Evolutionary conservation across 2,797 vertebrate genomes (phyloP).

Genomic region (Enteromius viviparus): DNA sequence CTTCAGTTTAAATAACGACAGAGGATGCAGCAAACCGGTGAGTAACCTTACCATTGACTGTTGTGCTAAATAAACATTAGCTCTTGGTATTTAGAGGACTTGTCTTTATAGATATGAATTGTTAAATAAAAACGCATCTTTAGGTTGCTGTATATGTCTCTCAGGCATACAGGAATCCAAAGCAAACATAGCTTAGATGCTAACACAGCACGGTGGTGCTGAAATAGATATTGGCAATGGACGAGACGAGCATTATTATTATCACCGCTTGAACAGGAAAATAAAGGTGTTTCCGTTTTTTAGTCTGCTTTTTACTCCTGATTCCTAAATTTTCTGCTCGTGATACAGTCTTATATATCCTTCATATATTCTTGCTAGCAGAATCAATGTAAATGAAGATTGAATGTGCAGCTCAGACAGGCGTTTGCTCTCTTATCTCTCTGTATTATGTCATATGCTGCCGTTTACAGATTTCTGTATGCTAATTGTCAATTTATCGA

Average conservation of each 20-base stretch:
- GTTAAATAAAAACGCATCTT: neutral
- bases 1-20: slow-evolving; percentile 35
- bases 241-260: neutral
- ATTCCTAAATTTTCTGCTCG: neutral
- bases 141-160: neutral
- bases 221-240: slow-evolving; percentile 15
- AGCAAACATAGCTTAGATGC: slow-evolving; percentile 28
- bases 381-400: slow-evolving; percentile 1
- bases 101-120: neutral
- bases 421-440: slow-evolving; percentile 11
- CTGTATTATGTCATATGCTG: neutral
- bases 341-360: neutral
- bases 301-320: neutral
- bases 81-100: neutral
- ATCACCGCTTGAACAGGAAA: neutral
- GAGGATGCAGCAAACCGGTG: slow-evolving; percentile 58
- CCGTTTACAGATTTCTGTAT: neutral
- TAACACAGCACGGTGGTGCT: slow-evolving; percentile 46
- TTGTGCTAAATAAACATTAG: neutral
- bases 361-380: slow-evolving; percentile 15
- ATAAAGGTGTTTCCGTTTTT: neutral
- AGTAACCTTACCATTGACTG: slow-evolving; percentile 24
- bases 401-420: slow-evolving; percentile 4
- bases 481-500: neutral
- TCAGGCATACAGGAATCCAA: neutral